Evolutionary conservation across 2,888 invertebrate species (phyloP), one percentile per base, ranked within the genome.

Genomic region (Congeria kusceri): DNA sequence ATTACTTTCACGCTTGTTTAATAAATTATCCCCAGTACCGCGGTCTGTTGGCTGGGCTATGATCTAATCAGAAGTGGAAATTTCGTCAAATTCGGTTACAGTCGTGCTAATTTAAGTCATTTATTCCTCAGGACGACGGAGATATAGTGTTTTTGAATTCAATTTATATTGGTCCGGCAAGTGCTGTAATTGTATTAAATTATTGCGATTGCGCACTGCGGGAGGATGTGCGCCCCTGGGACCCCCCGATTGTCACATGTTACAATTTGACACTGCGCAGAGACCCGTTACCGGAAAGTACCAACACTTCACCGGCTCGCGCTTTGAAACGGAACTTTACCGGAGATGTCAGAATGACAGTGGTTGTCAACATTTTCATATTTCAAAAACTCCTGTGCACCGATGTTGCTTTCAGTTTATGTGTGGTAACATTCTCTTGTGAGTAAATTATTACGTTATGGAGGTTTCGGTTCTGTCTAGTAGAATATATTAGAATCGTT

Each of bases 111-210:
- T 86, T 87, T 84, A 85, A 85, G 85, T 86, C 85, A 86, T 83
- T 85, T 86, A 88, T 86, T 86, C 77, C 73, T 63, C 66, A 77
- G 80, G 79, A 77, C 81, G 77, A 83, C 80, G 76, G 85, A 86
- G 86, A 81, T 80, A 77, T 86, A 87, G 87, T 86, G 88, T 89
- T 89, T 89, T 86, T 78, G 83, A 86, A 88, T 89, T 87, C 77
- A 83, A 88, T 89, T 88, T 87, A 86, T 86, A 83, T 75, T 80
- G 85, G 83, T 81, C 83, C 85, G 83, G 85, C 86, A 75, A 78
- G 68, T 82, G 79, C 61, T 69, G 64, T 88, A 89, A 89, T 78
- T 77, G 70, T 67, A 71, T 89, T 89, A 88, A 75, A 62, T 62
- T 62, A 77, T 73, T 77, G 83, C 85, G 84, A 80, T 84, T 83